phyloP scores from a whole-genome alignment of 2,113 vertebrate species.

The Phoxinus phoxinus region DNA sequence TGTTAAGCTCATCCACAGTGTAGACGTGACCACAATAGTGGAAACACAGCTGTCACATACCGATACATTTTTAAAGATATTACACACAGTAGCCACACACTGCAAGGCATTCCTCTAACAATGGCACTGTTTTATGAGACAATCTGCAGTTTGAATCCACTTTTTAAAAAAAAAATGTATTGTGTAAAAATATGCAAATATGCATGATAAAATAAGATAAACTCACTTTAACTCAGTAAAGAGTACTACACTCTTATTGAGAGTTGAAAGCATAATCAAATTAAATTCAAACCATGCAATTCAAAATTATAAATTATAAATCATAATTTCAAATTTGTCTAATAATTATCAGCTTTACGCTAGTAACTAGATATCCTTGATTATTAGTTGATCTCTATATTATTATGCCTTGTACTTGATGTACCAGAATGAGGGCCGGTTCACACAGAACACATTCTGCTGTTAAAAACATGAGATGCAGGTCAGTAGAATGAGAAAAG shows the following conservation, averaged over 20 bases:
- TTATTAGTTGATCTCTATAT: neutral
- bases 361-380: neutral
- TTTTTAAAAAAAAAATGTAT: too few species aligned
- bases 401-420: neutral
- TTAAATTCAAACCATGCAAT: neutral
- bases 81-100: neutral
- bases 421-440: neutral
- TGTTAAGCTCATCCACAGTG: constrained; percentile 2
- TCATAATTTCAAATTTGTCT: too few species aligned
- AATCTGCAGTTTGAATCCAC: neutral
- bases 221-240: neutral
- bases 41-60: constrained; percentile 35
- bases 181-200: neutral
- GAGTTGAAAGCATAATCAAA: constrained; percentile 6
- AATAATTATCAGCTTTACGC: constrained; percentile 7
- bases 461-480: too few species aligned
- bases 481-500: too few species aligned
- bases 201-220: neutral
- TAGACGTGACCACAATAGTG: neutral
- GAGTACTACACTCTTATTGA: neutral
- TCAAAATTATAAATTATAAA: too few species aligned
- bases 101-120: neutral
- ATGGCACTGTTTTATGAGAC: neutral
- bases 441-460: too few species aligned
- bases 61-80: constrained; percentile 27